Evolutionary conservation across 1,140 invertebrate genomes (phyloP).

Genomic region (Galendromus occidentalis): DNA sequence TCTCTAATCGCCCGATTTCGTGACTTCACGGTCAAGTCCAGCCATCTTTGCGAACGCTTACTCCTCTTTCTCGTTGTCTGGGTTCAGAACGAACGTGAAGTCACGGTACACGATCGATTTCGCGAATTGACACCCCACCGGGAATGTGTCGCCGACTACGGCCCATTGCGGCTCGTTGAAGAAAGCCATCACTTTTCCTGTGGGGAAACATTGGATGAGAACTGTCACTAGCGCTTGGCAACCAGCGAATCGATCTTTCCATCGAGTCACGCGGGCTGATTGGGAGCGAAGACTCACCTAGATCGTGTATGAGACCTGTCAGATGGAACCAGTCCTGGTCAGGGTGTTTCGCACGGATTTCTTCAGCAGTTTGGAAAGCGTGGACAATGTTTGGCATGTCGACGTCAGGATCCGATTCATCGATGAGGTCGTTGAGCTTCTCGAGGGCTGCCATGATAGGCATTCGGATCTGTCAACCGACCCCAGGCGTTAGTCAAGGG

Average conservation of each 20-base stretch:
- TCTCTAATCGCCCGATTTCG: too few relatives aligned
- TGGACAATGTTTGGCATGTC: slow-evolving; percentile 81
- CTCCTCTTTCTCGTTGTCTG: slow-evolving; percentile 36
- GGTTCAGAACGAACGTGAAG: slow-evolving; percentile 53
- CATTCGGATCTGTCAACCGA: slow-evolving; percentile 38
- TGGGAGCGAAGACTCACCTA: slow-evolving; percentile 33
- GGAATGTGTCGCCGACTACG: slow-evolving; percentile 86
- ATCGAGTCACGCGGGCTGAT: too few relatives aligned
- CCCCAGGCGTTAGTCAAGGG: too few relatives aligned
- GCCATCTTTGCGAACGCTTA: too few relatives aligned
- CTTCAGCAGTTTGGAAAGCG: slow-evolving; percentile 88
- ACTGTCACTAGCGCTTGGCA: too few relatives aligned
- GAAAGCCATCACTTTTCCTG: slow-evolving; percentile 61
- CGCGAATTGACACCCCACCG: slow-evolving; percentile 69
- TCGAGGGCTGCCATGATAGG: slow-evolving; percentile 66
- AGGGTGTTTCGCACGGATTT: slow-evolving; percentile 60
- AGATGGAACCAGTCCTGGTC: slow-evolving; percentile 82
- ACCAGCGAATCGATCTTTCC: too few relatives aligned
- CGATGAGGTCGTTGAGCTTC: slow-evolving; percentile 65
- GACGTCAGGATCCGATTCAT: slow-evolving; percentile 84
- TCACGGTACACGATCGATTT: slow-evolving; percentile 68
- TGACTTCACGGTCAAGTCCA: too few relatives aligned
- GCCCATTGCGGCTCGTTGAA: slow-evolving; percentile 85
- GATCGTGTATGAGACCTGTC: slow-evolving; percentile 78
- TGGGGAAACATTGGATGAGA: too few relatives aligned